Evolutionary conservation across 1,140 invertebrate genomes (phyloP).

Genomic region (Macrobrachium nipponense): DNA sequence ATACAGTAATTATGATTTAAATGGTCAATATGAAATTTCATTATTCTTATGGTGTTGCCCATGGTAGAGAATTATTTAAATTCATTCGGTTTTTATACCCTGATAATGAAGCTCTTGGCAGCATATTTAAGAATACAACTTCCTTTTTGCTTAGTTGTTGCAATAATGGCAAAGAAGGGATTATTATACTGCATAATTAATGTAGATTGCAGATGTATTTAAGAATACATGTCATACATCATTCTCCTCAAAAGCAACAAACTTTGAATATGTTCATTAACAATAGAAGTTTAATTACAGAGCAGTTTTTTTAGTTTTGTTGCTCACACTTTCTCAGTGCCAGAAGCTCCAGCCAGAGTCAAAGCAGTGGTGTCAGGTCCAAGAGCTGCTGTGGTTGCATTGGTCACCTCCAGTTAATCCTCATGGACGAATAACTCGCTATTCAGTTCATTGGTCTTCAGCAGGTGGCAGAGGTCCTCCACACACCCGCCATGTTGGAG

Average conservation of each 20-base stretch:
- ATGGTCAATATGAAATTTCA: too few relatives aligned
- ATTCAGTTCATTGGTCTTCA: conserved; percentile 67
- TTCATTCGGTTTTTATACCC: too few relatives aligned
- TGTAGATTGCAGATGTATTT: too few relatives aligned
- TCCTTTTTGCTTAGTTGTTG: too few relatives aligned
- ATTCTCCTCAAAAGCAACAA: background rate
- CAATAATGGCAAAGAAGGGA: too few relatives aligned
- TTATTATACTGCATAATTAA: too few relatives aligned
- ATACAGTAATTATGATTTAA: too few relatives aligned
- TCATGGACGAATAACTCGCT: conserved; percentile 70
- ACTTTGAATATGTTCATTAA: background rate
- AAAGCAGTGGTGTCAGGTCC: conserved; percentile 69
- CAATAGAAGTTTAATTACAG: background rate
- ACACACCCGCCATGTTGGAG: conserved; percentile 23
- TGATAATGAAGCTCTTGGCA: too few relatives aligned
- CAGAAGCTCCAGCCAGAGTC: conserved; percentile 69
- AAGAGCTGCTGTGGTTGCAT: conserved; percentile 69
- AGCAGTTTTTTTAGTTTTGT: background rate
- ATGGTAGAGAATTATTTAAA: too few relatives aligned
- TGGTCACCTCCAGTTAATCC: conserved; percentile 70
- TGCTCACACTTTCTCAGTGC: conserved; percentile 66
- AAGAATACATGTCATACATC: too few relatives aligned
- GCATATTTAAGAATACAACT: too few relatives aligned
- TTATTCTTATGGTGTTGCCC: too few relatives aligned
- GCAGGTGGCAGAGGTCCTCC: conserved; percentile 6